A percentile compares a stretch with the other conserved stretches of the same genome.
Conservation (phyloP, 2,113 vertebrate genomes). For the Triplophysa siluroides region DNA sequence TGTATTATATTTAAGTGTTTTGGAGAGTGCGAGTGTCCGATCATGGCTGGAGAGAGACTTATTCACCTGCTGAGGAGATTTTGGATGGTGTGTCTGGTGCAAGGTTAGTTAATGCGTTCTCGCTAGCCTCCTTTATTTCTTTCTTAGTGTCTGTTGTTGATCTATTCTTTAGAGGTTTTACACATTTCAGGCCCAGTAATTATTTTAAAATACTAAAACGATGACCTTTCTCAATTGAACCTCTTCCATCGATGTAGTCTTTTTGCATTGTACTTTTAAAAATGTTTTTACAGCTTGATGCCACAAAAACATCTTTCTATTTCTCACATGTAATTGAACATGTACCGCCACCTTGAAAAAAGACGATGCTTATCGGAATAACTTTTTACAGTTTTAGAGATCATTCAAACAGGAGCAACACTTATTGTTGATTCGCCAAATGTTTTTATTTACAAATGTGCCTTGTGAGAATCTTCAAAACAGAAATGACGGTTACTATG, state of each 20-base stretch:
- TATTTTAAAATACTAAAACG: not conserved
- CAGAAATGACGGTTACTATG: not conserved
- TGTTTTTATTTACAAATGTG: not conserved
- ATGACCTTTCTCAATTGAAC: not conserved
- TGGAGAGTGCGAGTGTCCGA: conserved; percentile 32
- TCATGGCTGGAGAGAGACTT: conserved; percentile 66
- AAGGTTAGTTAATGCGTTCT: conserved; percentile 69
- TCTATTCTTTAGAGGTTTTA: not conserved
- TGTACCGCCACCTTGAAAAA: no score
- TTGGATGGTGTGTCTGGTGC: conserved; percentile 67
- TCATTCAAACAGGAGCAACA: no score
- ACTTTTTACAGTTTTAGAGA: no score
- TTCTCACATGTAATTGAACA: no score
- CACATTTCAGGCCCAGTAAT: not conserved
- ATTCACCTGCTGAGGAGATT: conserved; percentile 69
- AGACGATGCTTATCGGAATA: no score
- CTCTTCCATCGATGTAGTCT: not conserved
- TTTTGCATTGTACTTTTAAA: no score
- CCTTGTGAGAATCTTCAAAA: not conserved
- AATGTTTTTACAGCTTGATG: no score
- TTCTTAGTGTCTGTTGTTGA: not conserved
- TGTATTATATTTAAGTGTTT: not conserved
- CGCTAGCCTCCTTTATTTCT: not conserved
- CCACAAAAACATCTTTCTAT: no score
- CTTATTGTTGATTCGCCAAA: no score